A percentile compares a stretch with the other conserved stretches of the same genome.
phyloP scores from a whole-genome alignment of 1,140 invertebrate species.

The Dendroctonus ponderosae region DNA sequence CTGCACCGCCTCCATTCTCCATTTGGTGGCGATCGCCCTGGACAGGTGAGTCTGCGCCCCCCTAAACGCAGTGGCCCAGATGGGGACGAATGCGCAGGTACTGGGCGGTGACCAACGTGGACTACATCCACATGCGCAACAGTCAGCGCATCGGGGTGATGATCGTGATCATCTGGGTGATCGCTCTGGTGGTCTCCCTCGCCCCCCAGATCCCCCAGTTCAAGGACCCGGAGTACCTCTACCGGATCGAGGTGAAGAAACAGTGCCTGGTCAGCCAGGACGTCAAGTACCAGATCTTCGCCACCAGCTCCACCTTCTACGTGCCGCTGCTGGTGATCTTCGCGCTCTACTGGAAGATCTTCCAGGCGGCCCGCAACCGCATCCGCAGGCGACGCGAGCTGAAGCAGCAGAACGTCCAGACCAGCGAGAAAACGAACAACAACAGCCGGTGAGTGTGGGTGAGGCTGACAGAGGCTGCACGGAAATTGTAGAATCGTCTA shows the following conservation, averaged over 20 bases:
- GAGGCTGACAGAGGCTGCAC: not conserved
- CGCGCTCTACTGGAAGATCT: slow-evolving; percentile 92
- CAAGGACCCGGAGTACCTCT: slow-evolving; percentile 82
- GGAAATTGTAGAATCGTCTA: slow-evolving; percentile 21
- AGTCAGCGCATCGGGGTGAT: slow-evolving; percentile 82
- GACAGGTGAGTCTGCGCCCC: slow-evolving; percentile 24
- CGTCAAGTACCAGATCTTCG: slow-evolving; percentile 85
- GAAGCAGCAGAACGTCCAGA: slow-evolving; percentile 56
- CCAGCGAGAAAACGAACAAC: slow-evolving; percentile 51
- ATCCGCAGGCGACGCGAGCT: slow-evolving; percentile 69
- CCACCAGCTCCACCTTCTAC: slow-evolving; percentile 95
- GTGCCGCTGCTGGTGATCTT: slow-evolving; percentile 89
- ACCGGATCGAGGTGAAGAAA: slow-evolving; percentile 75
- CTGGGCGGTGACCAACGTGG: slow-evolving; percentile 93
- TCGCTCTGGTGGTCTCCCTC: slow-evolving; percentile 87
- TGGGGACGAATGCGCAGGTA: slow-evolving; percentile 57
- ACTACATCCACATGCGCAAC: slow-evolving; percentile 88
- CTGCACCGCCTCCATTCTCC: slow-evolving; percentile 91
- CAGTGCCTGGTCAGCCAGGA: slow-evolving; percentile 93
- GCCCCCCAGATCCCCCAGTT: slow-evolving; percentile 91
- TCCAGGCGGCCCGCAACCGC: slow-evolving; percentile 81
- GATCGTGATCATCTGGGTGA: slow-evolving; percentile 89
- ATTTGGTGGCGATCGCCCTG: slow-evolving; percentile 90
- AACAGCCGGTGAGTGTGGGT: slow-evolving; percentile 29
- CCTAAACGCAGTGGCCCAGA: too few relatives aligned